Percentiles rank a stretch among this genome's conserved stretches.
phyloP scores from a whole-genome alignment of 2,888 invertebrate genomes.

The Tetheella fluctuosa region DNA sequence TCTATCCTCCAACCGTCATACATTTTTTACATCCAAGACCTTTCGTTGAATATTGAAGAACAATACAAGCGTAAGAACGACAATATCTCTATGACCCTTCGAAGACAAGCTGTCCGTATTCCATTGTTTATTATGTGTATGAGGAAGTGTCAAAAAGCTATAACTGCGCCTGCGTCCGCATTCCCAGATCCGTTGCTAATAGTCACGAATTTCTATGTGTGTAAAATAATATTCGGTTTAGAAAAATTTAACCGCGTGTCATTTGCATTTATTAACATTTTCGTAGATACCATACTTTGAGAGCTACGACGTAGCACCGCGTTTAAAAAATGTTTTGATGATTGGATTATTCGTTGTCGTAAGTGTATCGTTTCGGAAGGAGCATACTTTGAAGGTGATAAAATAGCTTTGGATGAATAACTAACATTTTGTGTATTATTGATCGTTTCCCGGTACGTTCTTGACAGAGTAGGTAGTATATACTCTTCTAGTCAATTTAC shows the following conservation, averaged over 20 bases:
- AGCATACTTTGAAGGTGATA: no score
- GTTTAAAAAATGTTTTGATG: no score
- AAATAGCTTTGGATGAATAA: no score
- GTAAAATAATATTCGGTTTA: not conserved
- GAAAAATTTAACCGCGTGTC: not conserved
- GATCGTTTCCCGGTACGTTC: no score
- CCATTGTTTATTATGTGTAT: conserved; percentile 1
- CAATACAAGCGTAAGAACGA: conserved; percentile 8
- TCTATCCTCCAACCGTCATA: conserved; percentile 9
- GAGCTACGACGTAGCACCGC: no score
- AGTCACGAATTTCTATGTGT: not conserved
- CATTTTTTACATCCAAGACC: conserved; percentile 9
- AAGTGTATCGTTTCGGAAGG: no score
- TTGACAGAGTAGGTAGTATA: no score
- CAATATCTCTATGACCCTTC: not conserved
- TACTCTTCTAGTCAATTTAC: no score
- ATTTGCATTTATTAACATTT: no score
- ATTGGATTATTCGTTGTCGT: no score
- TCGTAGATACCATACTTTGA: no score
- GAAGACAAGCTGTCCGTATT: not conserved
- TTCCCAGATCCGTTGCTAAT: not conserved
- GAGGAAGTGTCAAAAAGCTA: conserved; percentile 9
- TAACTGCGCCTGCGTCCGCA: not conserved
- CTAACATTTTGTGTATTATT: no score
- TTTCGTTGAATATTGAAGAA: conserved; percentile 5